Evolutionary conservation across 2,113 vertebrate species (phyloP), one percentile per base, ranked within the genome.

Genomic region (Anhinga anhinga): DNA sequence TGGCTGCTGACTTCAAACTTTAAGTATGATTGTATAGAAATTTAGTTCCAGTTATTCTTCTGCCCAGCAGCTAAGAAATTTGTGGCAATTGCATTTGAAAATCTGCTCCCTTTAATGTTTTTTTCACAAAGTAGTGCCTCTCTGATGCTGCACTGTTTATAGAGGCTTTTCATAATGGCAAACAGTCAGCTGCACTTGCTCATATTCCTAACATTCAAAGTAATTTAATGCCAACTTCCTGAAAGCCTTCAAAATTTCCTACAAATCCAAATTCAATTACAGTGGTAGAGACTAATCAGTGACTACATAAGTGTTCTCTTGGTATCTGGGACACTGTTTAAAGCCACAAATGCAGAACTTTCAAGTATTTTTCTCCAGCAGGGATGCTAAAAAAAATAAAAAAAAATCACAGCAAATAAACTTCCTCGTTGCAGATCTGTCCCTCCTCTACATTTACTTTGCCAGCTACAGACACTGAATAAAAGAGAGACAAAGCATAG

Each of bases 201-300:
- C 86, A 90, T 95, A 97, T 70, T 72, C 83, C 78, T 96, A 81
- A 96, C 44, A 88, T 94, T 97, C 91, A 89, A 93, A 98, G 88
- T 79, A 96, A 98, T 96, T 97, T 97, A 97, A 97, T 87, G 87
- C 81, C 90, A 95, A 88, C 86, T 89, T 97, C 89, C 92, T 86
- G 94, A 97, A 98, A 98, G 90, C 89, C 56, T 96, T 97, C 93
- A 96, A 93, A 96, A 97, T 95, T 97, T 97, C 82, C 93, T 95
- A 89, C 73, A 96, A 97, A 97, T 93, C 58, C 87, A 96, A 97
- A 97, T 94, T 97, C 96, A 98, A 96, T 98, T 97, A 97, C 8
- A 7, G 62, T 82, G 82, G 76, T 65, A 94, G 78, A 93, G 47
- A 88, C 89, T 97, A 95, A 97, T 96, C 97, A 97, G 78, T 72